Base-by-base conservation (phyloP, 2,888 invertebrate species). In the Allacma fusca region DNA sequence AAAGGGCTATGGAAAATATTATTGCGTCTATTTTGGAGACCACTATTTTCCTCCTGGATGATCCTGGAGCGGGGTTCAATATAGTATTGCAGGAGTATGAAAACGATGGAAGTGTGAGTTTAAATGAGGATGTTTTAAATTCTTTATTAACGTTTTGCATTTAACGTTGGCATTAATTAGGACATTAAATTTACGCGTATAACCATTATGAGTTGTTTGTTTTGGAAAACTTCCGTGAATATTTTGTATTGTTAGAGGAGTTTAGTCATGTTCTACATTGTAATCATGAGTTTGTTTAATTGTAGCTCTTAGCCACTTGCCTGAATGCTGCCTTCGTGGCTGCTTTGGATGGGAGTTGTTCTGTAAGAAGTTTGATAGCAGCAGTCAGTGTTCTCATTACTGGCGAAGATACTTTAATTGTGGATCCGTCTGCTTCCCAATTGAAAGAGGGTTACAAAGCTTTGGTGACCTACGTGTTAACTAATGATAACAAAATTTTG, bases 41-140 rank as follows among this genome's bases (percentile, higher is more conserved):
- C 5, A 77, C 79, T 1, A 78, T 83, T 75, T 78, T 75, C 59
- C 62, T 83, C 24, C 79, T 82, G 65, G 83, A 83, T 57, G 80
- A 81, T 21, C 50, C 80, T 23, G 79, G 80, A n/a, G 78, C 78
- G 24, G 82, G 83, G 5, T 83, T 80, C 59, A 83, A 83, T 73
- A 64, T 83, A 13, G 79, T 83, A 19, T 29, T 83, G 12, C 83
- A 83, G 24, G 83, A 83, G 65, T 77, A 77, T 23, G 81, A 83
- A 72, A 79, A 83, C 67, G 81, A 82, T 73, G 83, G 83, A 21
- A 80, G 81, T 62, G 82, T 83, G 77, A 80, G 82, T 34, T 40
- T 40, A 40, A 40, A 40, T 40, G 40, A 5, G 40, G 40, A 5
- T 40, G 13, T 9, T 40, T 40, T 40, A 40, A 13, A 40, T 62